A percentile compares a stretch with the other conserved stretches of the same genome.
Conservation (phyloP, 2,888 invertebrate species). For the Hypercompe scribonia region DNA sequence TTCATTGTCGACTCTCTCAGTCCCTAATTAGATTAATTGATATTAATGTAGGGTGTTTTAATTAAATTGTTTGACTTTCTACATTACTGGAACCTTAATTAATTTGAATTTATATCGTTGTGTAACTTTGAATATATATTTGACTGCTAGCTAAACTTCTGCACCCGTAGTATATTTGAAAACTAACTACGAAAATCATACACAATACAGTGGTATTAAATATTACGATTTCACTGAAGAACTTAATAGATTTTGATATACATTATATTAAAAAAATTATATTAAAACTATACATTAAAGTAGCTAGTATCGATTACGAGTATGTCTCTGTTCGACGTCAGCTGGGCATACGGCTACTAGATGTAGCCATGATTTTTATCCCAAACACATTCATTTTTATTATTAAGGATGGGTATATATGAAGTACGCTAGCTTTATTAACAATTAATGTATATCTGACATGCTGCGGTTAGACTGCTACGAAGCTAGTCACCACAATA, state of each 20-base stretch:
- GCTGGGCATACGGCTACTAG: background rate
- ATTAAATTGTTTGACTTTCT: constrained; percentile 5
- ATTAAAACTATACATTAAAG: background rate
- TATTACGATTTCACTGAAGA: background rate
- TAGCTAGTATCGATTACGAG: background rate
- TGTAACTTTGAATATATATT: background rate
- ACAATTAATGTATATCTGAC: constrained; percentile 19
- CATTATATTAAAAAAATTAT: no score
- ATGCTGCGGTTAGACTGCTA: constrained; percentile 53
- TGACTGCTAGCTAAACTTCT: background rate
- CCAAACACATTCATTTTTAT: background rate
- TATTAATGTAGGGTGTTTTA: constrained; percentile 3
- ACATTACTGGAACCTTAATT: constrained; percentile 3
- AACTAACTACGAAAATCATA: background rate
- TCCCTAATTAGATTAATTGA: constrained; percentile 6
- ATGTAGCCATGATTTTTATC: background rate
- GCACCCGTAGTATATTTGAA: background rate
- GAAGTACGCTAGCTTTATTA: background rate
- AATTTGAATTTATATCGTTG: background rate
- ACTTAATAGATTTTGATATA: background rate
- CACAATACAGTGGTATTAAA: background rate
- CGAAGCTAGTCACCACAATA: constrained; percentile 51
- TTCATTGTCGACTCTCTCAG: background rate
- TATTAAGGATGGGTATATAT: background rate
- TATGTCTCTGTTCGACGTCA: background rate